Conservation (phyloP, 2,888 invertebrate genomes). For the Zaprionus obscuricornis region DNA sequence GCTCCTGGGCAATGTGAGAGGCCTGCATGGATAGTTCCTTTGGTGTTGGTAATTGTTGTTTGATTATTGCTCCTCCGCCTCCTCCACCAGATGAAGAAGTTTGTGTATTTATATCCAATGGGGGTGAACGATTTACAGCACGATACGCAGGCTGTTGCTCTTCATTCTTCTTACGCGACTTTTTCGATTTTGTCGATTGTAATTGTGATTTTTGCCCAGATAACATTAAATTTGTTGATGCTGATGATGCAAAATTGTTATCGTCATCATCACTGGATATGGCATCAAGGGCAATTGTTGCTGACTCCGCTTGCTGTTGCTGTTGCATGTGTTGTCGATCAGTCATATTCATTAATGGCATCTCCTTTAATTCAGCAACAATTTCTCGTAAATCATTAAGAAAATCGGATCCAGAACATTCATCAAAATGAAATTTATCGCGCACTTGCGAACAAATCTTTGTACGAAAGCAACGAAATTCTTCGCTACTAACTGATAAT, state of each 20-base stretch:
- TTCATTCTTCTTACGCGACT: slow-evolving; percentile 47
- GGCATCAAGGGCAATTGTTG: slow-evolving; percentile 79
- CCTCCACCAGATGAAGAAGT: no score
- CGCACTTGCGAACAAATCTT: slow-evolving; percentile 87
- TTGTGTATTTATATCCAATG: no score
- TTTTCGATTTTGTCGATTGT: slow-evolving; percentile 45
- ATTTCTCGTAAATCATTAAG: slow-evolving; percentile 84
- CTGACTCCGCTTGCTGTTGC: neutral
- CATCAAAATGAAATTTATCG: slow-evolving; percentile 87
- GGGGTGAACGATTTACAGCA: slow-evolving; percentile 71
- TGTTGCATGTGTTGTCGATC: no score
- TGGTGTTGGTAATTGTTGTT: slow-evolving; percentile 81
- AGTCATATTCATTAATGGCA: no score
- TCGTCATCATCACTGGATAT: slow-evolving; percentile 80
- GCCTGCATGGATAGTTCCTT: slow-evolving; percentile 81
- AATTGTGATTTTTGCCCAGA: no score
- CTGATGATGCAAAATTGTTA: slow-evolving; percentile 10
- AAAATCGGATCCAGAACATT: slow-evolving; percentile 85
- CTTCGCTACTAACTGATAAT: slow-evolving; percentile 87
- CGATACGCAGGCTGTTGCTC: slow-evolving; percentile 68
- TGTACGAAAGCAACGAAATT: slow-evolving; percentile 88
- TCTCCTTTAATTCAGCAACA: slow-evolving; percentile 55
- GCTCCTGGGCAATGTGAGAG: slow-evolving; percentile 83
- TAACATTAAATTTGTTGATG: no score
- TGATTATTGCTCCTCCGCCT: neutral